Percentiles rank a stretch among this genome's conserved stretches.
Evolutionary conservation across 2,113 vertebrate species (phyloP).

Genomic region (Tragelaphus imberbis): DNA sequence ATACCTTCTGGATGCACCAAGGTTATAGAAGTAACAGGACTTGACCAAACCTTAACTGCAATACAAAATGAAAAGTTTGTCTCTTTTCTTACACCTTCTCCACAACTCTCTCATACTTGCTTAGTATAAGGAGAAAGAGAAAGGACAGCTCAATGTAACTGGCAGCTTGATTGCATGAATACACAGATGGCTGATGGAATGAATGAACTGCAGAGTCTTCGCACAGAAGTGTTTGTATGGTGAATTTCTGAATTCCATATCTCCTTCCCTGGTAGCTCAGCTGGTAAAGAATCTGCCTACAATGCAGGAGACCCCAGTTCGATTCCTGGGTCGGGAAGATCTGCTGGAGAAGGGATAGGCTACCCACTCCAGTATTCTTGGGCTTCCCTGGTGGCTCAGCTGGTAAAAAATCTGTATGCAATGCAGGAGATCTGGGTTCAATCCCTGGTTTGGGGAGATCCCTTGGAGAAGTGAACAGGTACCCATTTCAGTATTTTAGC

Average conservation of each 20-base stretch:
- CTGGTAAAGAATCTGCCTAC: background rate
- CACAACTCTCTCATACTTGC: background rate
- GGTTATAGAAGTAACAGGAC: background rate
- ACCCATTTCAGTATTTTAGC: background rate
- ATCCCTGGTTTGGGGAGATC: background rate
- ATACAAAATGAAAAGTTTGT: background rate
- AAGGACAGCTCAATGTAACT: background rate
- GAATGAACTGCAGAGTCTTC: background rate
- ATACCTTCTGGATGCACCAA: background rate
- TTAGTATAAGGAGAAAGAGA: background rate
- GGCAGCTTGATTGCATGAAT: background rate
- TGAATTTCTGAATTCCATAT: background rate
- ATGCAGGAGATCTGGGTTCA: background rate
- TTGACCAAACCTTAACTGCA: constrained; percentile 2
- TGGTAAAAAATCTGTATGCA: background rate
- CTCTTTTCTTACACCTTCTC: constrained; percentile 7
- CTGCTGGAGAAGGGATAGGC: background rate
- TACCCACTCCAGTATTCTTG: background rate
- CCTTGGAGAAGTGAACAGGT: background rate
- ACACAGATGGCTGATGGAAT: background rate
- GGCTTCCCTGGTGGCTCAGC: background rate
- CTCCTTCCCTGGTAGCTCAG: background rate
- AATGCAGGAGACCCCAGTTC: background rate
- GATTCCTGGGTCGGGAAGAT: background rate
- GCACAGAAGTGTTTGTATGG: background rate